phyloP scores from a whole-genome alignment of 2,113 vertebrate genomes.

The Silurus meridionalis region DNA sequence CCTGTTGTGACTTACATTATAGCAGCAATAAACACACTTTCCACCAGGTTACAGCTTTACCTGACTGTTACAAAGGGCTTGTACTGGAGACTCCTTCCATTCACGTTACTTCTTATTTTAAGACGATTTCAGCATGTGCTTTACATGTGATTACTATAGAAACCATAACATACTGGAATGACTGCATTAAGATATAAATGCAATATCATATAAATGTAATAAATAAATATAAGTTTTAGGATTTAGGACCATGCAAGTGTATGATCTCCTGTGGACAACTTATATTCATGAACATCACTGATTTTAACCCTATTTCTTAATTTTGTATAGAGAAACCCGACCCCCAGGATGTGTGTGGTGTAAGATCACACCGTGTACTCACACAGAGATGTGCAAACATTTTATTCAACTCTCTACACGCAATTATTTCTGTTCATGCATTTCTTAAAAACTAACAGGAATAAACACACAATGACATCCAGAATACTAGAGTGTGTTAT shows the following conservation, averaged over 20 bases:
- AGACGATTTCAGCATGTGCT: too few relatives aligned
- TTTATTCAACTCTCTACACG: constrained; percentile 5
- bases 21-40: too few relatives aligned
- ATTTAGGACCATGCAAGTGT: too few relatives aligned
- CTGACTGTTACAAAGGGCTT: background rate
- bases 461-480: background rate
- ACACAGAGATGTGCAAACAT: background rate
- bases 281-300: background rate
- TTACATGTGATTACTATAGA: too few relatives aligned
- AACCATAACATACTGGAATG: too few relatives aligned
- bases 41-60: background rate
- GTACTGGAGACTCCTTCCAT: background rate
- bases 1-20: too few relatives aligned
- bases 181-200: too few relatives aligned
- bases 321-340: background rate
- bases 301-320: background rate
- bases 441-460: constrained; percentile 4
- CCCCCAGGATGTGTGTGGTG: background rate
- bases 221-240: too few relatives aligned
- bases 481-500: background rate
- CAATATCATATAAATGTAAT: too few relatives aligned
- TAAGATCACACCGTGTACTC: constrained; percentile 1
- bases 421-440: constrained; percentile 2
- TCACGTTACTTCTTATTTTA: background rate
- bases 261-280: too few relatives aligned